Evolutionary conservation across 2,113 vertebrate species (phyloP).

Genomic region (Pseudorectes ferrugineus): DNA sequence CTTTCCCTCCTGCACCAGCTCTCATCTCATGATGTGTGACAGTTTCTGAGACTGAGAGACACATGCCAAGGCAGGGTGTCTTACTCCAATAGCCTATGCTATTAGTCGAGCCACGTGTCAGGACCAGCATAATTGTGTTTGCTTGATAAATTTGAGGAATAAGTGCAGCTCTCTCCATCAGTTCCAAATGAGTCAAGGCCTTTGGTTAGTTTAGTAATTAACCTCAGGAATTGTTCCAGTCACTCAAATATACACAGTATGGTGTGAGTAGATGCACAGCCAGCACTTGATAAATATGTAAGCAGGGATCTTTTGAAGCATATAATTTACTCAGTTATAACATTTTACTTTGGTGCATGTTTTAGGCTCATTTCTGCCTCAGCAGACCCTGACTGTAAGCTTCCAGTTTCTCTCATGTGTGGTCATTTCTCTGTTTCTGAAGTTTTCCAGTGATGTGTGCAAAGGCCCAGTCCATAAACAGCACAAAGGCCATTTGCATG

Average conservation of each 20-base stretch:
- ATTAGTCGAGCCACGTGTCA: neutral
- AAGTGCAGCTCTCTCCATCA: neutral
- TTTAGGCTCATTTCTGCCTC: neutral
- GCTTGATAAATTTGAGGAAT: neutral
- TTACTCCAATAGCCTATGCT: neutral
- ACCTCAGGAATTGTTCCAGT: slow-evolving; percentile 32
- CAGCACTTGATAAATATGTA: neutral
- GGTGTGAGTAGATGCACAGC: neutral
- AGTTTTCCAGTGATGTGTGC: neutral
- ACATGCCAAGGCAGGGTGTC: neutral
- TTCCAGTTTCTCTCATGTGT: neutral
- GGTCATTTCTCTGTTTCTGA: neutral
- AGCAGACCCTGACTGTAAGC: neutral
- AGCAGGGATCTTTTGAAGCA: slow-evolving; percentile 17
- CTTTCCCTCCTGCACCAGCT: neutral
- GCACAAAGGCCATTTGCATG: neutral
- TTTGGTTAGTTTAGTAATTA: slow-evolving; percentile 51
- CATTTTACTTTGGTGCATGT: neutral
- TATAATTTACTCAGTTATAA: slow-evolving; percentile 27
- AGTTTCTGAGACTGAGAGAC: neutral
- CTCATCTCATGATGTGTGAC: neutral
- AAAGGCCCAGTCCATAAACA: neutral
- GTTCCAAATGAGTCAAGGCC: neutral
- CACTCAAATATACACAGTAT: neutral
- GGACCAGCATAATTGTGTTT: slow-evolving; percentile 3